Base-by-base conservation (phyloP, 2,888 invertebrate genomes). In the Rotaria macrura region DNA sequence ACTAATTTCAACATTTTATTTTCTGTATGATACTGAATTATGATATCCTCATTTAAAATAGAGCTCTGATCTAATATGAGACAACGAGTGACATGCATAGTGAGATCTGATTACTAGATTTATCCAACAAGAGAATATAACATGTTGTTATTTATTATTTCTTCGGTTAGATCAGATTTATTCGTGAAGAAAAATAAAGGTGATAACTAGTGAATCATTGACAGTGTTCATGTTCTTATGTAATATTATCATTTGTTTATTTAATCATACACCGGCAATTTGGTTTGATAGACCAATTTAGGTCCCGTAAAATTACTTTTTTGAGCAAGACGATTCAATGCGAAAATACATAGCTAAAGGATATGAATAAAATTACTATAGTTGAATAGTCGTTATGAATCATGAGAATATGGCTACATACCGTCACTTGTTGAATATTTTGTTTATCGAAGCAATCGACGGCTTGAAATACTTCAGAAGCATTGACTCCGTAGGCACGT, bases 381-480 rank as follows among this genome's bases (percentile, higher is more conserved):
- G 14, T 10, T 29, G 1, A 65, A 17, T 74, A 40, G 4, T 23
- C 25, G 17, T 34, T 65, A 34, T 40, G 6, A 25, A 74, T 23
- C 9, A 43, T 17, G 14, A 49, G 3, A 17, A 49, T 14, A 20
- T 34, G 38, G 85, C 99, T 92, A 89, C 96, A 96, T 86, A 98
- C 93, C 20, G 96, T 96, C 83, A 99, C 98, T 93, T 97, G 97
- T 87, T 95, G 94, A 92, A 98, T 95, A 93, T 99, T 98, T 89
- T 98, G 94, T 90, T 94, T 94, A 91, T 99, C 99, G 90, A 96
- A 99, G 54, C 99, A 93, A 92, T 99, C 99, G 83, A 98, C 98
- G 0, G 99, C 99, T 92, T 99, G 99, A 93, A 99, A 99, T 89
- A 97, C 96, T 92, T 99, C 98, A 91, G 96, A 96, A 89, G 96